phyloP scores from a whole-genome alignment of 2,113 vertebrate genomes.

The Emydura subglobosa region DNA sequence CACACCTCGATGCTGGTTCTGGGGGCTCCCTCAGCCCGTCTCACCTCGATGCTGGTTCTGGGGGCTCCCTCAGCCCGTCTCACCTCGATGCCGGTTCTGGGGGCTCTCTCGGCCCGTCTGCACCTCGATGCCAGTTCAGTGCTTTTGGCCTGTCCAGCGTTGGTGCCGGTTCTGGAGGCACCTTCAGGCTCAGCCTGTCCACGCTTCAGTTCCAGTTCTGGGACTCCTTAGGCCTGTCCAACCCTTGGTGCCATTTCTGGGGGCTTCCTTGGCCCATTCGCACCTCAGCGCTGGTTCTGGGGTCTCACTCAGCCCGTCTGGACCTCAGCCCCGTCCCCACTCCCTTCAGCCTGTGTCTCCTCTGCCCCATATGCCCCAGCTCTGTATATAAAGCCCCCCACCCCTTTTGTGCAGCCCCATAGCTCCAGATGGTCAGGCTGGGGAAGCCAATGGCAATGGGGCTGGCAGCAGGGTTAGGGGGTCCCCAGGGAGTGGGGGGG shows the following conservation, averaged over 20 bases:
- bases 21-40: not conserved
- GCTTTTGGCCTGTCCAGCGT: not conserved
- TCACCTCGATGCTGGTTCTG: not conserved
- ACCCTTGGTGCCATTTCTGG: not conserved
- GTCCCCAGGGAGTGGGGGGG: not conserved
- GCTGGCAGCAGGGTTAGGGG: not conserved
- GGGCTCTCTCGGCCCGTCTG: not conserved
- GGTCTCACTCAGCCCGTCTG: not conserved
- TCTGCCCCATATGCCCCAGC: not conserved
- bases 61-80: not conserved
- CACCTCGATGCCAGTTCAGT: not conserved
- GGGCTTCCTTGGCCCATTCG: not conserved
- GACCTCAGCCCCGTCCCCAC: too few relatives aligned
- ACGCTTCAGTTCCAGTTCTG: not conserved
- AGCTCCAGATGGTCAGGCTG: slow-evolving; percentile 72
- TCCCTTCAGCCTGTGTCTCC: not conserved
- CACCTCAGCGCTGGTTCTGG: too few relatives aligned
- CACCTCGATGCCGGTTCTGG: not conserved
- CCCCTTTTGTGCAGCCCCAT: slow-evolving; percentile 58
- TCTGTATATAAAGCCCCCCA: slow-evolving; percentile 64
- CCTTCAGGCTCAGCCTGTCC: fast-evolving
- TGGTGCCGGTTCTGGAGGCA: not conserved
- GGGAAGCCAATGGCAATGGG: slow-evolving; percentile 64
- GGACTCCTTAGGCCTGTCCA: not conserved
- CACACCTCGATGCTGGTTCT: fast-evolving